phyloP scores from a whole-genome alignment of 2,113 vertebrate genomes.

The Sylvilagus bachmani region DNA sequence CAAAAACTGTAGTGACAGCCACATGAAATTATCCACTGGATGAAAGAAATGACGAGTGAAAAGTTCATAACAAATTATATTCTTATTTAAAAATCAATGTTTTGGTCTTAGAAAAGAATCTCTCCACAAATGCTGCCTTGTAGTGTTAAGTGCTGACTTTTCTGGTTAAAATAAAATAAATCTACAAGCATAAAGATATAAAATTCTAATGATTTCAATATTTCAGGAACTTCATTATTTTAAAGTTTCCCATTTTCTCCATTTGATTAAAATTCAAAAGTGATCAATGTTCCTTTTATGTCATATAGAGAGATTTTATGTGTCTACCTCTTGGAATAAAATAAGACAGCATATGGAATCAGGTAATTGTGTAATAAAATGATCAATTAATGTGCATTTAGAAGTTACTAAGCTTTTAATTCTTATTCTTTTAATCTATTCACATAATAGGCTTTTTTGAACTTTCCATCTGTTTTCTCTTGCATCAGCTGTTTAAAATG shows the following conservation, averaged over 20 bases:
- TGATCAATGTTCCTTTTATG: neutral
- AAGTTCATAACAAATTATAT: neutral
- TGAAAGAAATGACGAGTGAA: neutral
- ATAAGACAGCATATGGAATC: neutral
- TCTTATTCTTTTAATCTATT: neutral
- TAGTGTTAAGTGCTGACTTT: neutral
- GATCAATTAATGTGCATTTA: neutral
- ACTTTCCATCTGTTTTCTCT: slow-evolving; percentile 28
- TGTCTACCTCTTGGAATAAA: neutral
- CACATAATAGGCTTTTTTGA: neutral
- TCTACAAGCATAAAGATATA: neutral
- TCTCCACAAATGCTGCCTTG: neutral
- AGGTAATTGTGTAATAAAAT: slow-evolving; percentile 8
- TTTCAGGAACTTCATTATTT: slow-evolving; percentile 33
- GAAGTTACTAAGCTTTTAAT: slow-evolving; percentile 27
- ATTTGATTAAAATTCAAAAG: slow-evolving; percentile 51
- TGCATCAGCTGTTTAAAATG: neutral
- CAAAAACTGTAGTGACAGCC: neutral
- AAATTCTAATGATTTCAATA: slow-evolving; percentile 38
- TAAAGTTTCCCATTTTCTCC: neutral
- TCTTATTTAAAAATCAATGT: neutral
- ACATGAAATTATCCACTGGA: neutral
- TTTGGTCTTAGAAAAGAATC: slow-evolving; percentile 15
- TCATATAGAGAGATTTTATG: neutral
- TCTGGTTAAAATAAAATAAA: neutral